phyloP scores from a whole-genome alignment of 2,888 invertebrate species.

The Branchipolynoe longqiensis region DNA sequence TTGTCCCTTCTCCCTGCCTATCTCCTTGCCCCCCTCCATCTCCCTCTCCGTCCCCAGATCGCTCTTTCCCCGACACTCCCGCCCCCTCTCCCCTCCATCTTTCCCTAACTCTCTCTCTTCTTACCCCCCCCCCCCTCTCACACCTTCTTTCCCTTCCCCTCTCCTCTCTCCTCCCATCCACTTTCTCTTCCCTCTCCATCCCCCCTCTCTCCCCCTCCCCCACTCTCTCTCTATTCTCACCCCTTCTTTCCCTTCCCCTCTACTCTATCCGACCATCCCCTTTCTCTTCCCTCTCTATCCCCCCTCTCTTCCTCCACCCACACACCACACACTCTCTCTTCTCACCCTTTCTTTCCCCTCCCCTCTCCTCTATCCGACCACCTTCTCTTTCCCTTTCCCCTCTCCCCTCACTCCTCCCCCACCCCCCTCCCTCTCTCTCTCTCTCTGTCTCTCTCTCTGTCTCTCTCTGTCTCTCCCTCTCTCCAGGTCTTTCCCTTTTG shows the following conservation, averaged over 20 bases:
- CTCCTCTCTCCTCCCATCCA: not conserved
- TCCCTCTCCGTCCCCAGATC: not conserved
- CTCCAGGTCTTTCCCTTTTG: too few relatives aligned
- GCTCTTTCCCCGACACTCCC: not conserved
- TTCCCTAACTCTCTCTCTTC: not conserved
- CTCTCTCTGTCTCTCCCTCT: too few relatives aligned
- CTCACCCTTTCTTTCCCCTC: not conserved
- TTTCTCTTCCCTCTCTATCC: not conserved
- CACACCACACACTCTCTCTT: not conserved
- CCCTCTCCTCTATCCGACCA: not conserved
- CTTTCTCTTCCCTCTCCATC: not conserved
- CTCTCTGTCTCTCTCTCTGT: not conserved
- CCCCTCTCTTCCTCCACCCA: not conserved
- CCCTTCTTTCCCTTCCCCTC: not conserved
- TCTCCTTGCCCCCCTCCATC: not conserved
- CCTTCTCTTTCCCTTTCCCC: not conserved
- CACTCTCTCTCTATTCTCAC: not conserved
- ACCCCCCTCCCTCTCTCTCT: not conserved
- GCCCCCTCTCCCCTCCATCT: not conserved
- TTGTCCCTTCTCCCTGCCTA: not conserved
- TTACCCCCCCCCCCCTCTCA: not conserved
- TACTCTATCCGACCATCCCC: not conserved
- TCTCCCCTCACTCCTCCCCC: not conserved
- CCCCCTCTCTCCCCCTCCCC: not conserved
- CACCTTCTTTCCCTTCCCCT: not conserved